Percentiles rank a stretch among this genome's conserved stretches.
These are phyloP conservation scores for Lydus trimaculatus DNA, from an alignment of 2,888 invertebrate species.

Conservation along the genomic window DNA sequence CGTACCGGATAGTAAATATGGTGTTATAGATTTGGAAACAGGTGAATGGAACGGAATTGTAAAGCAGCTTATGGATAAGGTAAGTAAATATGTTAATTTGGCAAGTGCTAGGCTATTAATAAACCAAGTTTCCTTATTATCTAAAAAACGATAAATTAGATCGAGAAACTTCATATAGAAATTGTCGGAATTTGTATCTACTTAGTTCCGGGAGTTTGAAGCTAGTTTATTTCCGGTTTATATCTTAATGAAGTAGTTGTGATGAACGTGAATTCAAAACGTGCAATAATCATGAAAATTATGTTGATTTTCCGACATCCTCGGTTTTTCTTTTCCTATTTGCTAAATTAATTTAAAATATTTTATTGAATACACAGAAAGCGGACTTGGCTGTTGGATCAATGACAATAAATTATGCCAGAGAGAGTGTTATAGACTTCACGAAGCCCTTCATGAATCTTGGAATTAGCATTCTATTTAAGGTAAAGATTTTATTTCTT, in stretches of 20 bases:
- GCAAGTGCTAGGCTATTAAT: not conserved
- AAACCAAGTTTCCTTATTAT: not conserved
- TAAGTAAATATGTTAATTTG: conserved; percentile 59
- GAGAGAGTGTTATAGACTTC: conserved; percentile 90
- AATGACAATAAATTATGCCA: conserved; percentile 88
- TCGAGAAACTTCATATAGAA: not conserved
- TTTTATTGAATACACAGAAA: conserved; percentile 68
- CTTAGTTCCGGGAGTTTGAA: not conserved
- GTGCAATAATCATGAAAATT: not conserved
- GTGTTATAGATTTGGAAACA: conserved; percentile 75
- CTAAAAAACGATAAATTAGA: not conserved
- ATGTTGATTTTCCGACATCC: not conserved
- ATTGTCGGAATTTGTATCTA: not conserved
- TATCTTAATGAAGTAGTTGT: not conserved
- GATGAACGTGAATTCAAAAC: not conserved
- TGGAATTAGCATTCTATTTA: conserved; percentile 87
- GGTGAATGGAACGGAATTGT: conserved; percentile 80
- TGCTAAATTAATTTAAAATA: conserved; percentile 11
- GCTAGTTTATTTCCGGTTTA: not conserved
- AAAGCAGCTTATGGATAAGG: conserved; percentile 72
- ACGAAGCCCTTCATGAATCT: conserved; percentile 93
- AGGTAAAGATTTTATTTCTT: conserved; percentile 62
- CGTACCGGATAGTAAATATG: conserved; percentile 74
- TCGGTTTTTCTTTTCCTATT: conserved; percentile 9
- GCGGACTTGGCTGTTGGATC: conserved; percentile 89